Evolutionary conservation across 2,888 invertebrate genomes (phyloP), one percentile per base, ranked within the genome.

Genomic region (Brenthis hecate): DNA sequence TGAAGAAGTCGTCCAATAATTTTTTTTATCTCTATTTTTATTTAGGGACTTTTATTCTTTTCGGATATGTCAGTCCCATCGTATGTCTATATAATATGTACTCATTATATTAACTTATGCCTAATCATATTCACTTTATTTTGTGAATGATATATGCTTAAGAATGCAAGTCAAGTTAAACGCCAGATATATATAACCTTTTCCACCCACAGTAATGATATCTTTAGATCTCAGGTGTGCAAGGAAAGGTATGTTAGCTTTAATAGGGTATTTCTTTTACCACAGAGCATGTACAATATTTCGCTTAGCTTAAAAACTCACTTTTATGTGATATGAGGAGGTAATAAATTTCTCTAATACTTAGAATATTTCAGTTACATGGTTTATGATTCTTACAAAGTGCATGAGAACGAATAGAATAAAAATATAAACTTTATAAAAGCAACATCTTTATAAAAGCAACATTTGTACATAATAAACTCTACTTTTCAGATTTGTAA

Each of bases 401-500:
- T 6, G 0, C 6, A 6, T 36, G 6, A 6, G 6, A 36, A 36
- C 36, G 36, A 36, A 36, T 36, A 36, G 1, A 36, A 36, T 36
- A 8, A 8, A 36, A 36, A 36, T 36, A 36, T 36, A 36, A 8
- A 8, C 36, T 56, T 16, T 54, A 43, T 54, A 63, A 54, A 23
- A 19, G 8, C n/a, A 47, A 16, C 23, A 5, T 28, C 48, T 56
- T 16, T 54, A 43, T 54, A 63, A 54, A 23, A 19, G 8, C n/a
- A 47, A 16, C 23, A 5, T 19, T 16, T 13, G n/a, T 48, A 55
- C 47, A 48, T 13, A 56, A 58, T 16, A 36, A 43, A 43, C 13
- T 58, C 23, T 58, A 48, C 8, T 32, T 58, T 47, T 55, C 16
- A 3, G 16, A 32, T 53, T 47, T 83, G 84, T 82, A 82, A 78